A percentile compares a stretch with the other conserved stretches of the same genome.
Evolutionary conservation across 1,140 invertebrate species (phyloP).

Genomic region (Drosophila lini): DNA sequence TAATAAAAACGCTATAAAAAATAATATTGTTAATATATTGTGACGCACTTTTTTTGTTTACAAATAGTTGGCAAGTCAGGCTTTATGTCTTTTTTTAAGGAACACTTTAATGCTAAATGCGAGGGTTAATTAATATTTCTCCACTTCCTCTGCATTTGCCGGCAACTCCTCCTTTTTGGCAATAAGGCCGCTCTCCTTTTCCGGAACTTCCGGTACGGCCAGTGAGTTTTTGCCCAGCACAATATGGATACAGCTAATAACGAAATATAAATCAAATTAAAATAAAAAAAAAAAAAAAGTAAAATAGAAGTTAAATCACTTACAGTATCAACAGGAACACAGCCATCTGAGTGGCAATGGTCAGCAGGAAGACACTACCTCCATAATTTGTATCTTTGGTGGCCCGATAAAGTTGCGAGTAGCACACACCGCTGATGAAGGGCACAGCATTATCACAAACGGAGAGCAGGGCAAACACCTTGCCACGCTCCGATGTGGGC

Average conservation of each 20-base stretch:
- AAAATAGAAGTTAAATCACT: constrained; percentile 78
- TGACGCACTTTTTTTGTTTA: constrained; percentile 6
- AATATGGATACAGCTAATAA: constrained; percentile 71
- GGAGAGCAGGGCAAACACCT: constrained; percentile 89
- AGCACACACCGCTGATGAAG: constrained; percentile 88
- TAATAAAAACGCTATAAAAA: not conserved
- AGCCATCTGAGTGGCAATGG: constrained; percentile 87
- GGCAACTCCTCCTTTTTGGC: constrained; percentile 1
- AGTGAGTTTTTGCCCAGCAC: constrained; percentile 64
- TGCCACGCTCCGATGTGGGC: constrained; percentile 89
- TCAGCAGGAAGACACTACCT: constrained; percentile 88
- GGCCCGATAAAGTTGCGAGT: constrained; percentile 89
- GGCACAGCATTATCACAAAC: constrained; percentile 91
- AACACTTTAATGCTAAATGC: not conserved
- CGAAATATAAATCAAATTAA: no score
- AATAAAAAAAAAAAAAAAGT: not conserved
- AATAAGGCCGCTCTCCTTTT: constrained; percentile 71
- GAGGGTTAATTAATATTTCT: not conserved
- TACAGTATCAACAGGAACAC: constrained; percentile 88
- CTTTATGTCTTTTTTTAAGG: constrained; percentile 18
- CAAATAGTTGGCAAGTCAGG: not conserved
- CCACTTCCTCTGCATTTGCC: not conserved
- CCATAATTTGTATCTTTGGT: constrained; percentile 86
- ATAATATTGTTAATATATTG: constrained; percentile 7
- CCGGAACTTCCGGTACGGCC: constrained; percentile 68